These are phyloP conservation scores for Aythya baeri DNA, from an alignment of 2,113 vertebrate genomes.

Conservation along the genomic window DNA sequence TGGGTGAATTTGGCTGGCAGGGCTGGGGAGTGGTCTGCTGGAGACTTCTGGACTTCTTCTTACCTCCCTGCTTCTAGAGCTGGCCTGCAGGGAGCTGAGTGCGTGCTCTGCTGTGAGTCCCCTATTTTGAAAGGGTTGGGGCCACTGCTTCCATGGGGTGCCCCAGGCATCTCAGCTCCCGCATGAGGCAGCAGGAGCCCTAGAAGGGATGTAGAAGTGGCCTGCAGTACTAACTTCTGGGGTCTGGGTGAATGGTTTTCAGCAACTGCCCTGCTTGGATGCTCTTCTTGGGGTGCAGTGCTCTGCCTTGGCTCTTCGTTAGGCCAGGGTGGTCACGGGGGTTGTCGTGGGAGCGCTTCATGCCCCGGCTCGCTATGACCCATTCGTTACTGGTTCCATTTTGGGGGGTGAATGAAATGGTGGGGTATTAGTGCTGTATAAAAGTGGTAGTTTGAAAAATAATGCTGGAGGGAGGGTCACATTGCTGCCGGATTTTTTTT, in stretches of 20 bases:
- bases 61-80: background rate
- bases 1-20: background rate
- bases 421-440: background rate
- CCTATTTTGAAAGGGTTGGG: background rate
- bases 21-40: background rate
- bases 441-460: background rate
- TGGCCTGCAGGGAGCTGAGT: background rate
- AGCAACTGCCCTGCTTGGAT: background rate
- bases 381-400: background rate
- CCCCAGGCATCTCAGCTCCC: background rate
- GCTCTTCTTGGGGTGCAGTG: background rate
- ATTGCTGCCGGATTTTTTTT: background rate
- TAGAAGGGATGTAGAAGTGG: background rate
- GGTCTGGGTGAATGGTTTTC: background rate
- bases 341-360: background rate
- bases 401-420: background rate
- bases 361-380: background rate
- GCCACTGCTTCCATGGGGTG: background rate
- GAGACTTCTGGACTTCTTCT: no score
- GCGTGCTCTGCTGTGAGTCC: accelerated
- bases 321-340: background rate
- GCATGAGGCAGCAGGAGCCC: background rate
- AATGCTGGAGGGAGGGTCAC: background rate
- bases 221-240: background rate
- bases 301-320: background rate